These are phyloP conservation scores for Salpingus planirostris DNA, from an alignment of 2,888 invertebrate species.

Conservation along the genomic window DNA sequence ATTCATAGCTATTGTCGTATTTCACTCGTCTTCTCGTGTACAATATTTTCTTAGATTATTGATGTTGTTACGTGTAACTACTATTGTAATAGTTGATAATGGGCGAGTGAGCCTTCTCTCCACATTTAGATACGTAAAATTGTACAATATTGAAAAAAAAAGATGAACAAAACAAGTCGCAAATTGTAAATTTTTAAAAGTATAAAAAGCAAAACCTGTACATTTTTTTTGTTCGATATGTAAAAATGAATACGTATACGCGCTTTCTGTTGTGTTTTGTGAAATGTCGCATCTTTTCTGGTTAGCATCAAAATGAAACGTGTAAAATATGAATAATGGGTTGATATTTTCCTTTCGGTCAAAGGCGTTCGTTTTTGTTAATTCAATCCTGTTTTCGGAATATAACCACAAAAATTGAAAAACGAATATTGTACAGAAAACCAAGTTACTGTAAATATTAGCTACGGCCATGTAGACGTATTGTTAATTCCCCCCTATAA, in stretches of 20 bases:
- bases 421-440: constrained; percentile 24
- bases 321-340: too few relatives aligned
- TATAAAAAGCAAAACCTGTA: constrained; percentile 21
- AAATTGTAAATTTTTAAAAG: constrained; percentile 32
- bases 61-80: constrained; percentile 37
- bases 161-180: constrained; percentile 22
- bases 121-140: constrained; percentile 42
- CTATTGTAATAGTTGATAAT: too few relatives aligned
- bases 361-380: not conserved
- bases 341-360: not conserved
- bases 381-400: too few relatives aligned
- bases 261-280: constrained; percentile 20
- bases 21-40: constrained; percentile 31
- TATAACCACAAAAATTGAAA: too few relatives aligned
- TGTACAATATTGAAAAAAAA: constrained; percentile 39
- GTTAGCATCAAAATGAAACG: too few relatives aligned
- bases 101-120: constrained; percentile 24
- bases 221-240: constrained; percentile 29
- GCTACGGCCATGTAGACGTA: constrained; percentile 24
- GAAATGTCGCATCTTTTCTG: constrained; percentile 7
- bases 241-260: constrained; percentile 35
- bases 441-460: constrained; percentile 25
- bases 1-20: constrained; percentile 24
- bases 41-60: constrained; percentile 36
- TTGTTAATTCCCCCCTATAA: constrained; percentile 22